Base-by-base conservation (phyloP, 2,113 vertebrate genomes). In the Piaya cayana region DNA sequence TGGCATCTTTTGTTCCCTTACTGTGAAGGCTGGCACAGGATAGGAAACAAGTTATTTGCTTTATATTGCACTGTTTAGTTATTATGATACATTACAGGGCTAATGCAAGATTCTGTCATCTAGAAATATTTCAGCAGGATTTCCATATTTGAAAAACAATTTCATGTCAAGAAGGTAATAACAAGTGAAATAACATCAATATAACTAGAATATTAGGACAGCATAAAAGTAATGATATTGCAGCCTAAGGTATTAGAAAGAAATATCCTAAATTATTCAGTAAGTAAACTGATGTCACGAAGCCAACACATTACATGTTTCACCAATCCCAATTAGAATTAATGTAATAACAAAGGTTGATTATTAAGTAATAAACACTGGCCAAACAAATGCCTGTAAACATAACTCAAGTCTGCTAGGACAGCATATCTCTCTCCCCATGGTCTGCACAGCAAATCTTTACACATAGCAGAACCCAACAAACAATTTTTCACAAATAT, bases 141-240 rank as follows among this genome's bases (percentile, higher is more conserved):
- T 98, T 97, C 82, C 53, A 68, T 94, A 96, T 96, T 92, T 94
- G 95, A 97, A 97, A 96, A 97, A 91, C 58, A 63, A 80, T 96
- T 91, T 96, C 59, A 74, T 56, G 90, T 93, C 90, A 95, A 88
- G 92, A 87, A 96, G 85, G 84, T 93, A 97, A 96, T 95, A 96
- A 84, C 71, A 90, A 96, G 88, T 94, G 95, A 96, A 96, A 95
- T 95, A 95, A 94, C 87, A 94, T 92, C 88, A 96, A 86, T 92
- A 79, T 92, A 95, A 91, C 27, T 86, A 68, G 74, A 86, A 89
- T 94, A 90, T 94, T 88, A 95, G 72, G 64, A 74, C 80, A 95
- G 58, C 72, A 78, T 80, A 78, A 86, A 80, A 97, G 84, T 92
- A 83, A 93, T 45, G 89, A 89, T 77, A 91, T 77, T 75, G 70